phyloP scores from a whole-genome alignment of 2,113 vertebrate genomes.

The Daboia siamensis region DNA sequence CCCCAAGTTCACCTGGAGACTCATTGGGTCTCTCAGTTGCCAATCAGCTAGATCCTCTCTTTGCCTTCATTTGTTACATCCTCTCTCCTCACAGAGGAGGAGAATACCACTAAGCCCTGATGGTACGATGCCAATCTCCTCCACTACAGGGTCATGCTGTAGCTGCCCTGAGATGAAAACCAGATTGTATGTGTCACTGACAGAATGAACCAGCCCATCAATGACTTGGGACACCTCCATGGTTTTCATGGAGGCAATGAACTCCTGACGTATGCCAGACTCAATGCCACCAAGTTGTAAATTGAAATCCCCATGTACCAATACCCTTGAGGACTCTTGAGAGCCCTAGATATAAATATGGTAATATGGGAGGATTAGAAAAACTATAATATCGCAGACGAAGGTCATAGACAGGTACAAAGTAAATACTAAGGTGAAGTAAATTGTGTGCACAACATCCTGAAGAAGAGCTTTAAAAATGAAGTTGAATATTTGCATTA shows the following conservation, averaged over 20 bases:
- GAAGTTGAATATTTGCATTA: background rate
- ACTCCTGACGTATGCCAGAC: background rate
- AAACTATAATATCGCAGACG: background rate
- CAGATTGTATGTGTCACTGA: background rate
- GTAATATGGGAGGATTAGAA: background rate
- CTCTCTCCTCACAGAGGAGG: background rate
- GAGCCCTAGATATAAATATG: background rate
- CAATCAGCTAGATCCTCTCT: background rate
- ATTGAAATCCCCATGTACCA: background rate
- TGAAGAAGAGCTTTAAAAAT: background rate
- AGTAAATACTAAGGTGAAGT: background rate
- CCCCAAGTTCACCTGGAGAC: background rate
- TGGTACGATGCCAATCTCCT: background rate
- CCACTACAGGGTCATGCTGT: background rate
- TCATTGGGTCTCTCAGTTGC: background rate
- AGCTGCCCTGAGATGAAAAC: background rate
- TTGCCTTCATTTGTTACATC: background rate
- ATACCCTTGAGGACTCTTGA: background rate
- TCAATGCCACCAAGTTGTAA: background rate
- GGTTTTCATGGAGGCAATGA: background rate
- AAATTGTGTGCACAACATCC: background rate
- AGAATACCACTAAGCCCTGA: background rate
- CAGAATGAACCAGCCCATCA: background rate
- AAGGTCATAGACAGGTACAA: background rate
- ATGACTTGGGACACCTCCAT: background rate